phyloP scores from a whole-genome alignment of 2,888 invertebrate species.

The Pimpla rufipes region DNA sequence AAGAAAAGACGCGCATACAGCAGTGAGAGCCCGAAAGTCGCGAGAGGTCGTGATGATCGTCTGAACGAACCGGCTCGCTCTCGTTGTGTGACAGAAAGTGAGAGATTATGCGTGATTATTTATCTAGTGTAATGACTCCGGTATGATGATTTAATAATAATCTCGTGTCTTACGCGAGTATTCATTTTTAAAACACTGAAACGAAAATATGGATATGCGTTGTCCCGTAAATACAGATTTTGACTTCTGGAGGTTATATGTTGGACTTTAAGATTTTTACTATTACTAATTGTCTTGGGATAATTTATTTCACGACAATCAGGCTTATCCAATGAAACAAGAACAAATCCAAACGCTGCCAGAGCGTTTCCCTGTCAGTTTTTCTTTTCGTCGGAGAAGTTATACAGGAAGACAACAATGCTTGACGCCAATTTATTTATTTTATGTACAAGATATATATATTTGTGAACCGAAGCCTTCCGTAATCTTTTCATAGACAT shows the following conservation, averaged over 20 bases:
- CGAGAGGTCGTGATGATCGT: too few species aligned
- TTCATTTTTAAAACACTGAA: not conserved
- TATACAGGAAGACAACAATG: not conserved
- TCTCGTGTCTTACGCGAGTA: not conserved
- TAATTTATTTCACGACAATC: not conserved
- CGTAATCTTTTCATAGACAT: constrained; percentile 1
- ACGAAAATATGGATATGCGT: not conserved
- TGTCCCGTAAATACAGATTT: not conserved
- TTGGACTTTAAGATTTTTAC: not conserved
- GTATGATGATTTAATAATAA: not conserved
- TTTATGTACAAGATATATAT: not conserved
- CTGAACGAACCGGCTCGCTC: too few species aligned
- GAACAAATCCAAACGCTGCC: not conserved
- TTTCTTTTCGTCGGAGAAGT: not conserved
- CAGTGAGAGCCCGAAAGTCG: too few species aligned
- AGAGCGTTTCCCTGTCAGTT: not conserved
- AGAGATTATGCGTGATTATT: not conserved
- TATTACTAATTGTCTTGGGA: constrained; percentile 1
- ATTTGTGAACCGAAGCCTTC: not conserved
- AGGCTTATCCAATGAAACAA: constrained; percentile 1
- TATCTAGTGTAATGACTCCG: not conserved
- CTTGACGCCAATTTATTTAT: not conserved
- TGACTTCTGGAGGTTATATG: not conserved
- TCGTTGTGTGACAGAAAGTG: not conserved
- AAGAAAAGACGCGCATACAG: constrained; percentile 1